Evolutionary conservation across 2,797 vertebrate genomes (phyloP).

Genomic region (Xyrichtys novacula): DNA sequence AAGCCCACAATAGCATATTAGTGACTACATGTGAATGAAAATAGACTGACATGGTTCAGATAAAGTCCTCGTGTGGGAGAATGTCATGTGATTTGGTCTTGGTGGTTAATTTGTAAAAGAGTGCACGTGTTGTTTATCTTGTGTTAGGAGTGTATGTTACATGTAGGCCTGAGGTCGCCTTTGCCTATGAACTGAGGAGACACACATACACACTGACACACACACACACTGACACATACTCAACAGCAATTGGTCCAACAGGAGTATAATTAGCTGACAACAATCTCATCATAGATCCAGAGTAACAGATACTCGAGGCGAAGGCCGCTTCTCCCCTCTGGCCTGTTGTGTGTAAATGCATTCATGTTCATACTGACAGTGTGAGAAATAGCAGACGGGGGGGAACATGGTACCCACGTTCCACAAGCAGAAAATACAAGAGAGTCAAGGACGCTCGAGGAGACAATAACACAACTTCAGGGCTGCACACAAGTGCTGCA

Average conservation of each 20-base stretch:
- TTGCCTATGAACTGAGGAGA: conserved; percentile 38
- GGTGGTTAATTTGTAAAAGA: conserved; percentile 18
- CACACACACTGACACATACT: too few species aligned
- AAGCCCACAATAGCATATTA: conserved; percentile 47
- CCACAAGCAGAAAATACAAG: conserved; percentile 26
- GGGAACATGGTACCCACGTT: conserved; percentile 25
- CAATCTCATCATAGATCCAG: conserved; percentile 46
- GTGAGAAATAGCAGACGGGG: conserved; percentile 61
- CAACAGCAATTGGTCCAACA: conserved; percentile 6
- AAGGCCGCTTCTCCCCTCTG: neutral
- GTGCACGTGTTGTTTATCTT: conserved; percentile 68
- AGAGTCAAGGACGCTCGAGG: conserved; percentile 35
- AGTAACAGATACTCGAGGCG: conserved; percentile 48
- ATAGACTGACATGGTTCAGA: conserved; percentile 45
- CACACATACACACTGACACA: too few species aligned
- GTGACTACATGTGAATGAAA: conserved; percentile 34
- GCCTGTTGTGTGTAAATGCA: conserved; percentile 1
- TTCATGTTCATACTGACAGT: conserved; percentile 22
- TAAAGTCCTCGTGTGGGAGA: conserved; percentile 17
- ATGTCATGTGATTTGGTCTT: conserved; percentile 28
- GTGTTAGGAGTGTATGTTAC: conserved; percentile 47
- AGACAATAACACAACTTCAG: conserved; percentile 22
- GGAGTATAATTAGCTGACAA: conserved; percentile 74
- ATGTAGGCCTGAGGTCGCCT: conserved; percentile 49
- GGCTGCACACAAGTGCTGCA: neutral